These are phyloP conservation scores for Drosophila truncata DNA, from an alignment of 1,140 invertebrate species.

Conservation along the genomic window DNA sequence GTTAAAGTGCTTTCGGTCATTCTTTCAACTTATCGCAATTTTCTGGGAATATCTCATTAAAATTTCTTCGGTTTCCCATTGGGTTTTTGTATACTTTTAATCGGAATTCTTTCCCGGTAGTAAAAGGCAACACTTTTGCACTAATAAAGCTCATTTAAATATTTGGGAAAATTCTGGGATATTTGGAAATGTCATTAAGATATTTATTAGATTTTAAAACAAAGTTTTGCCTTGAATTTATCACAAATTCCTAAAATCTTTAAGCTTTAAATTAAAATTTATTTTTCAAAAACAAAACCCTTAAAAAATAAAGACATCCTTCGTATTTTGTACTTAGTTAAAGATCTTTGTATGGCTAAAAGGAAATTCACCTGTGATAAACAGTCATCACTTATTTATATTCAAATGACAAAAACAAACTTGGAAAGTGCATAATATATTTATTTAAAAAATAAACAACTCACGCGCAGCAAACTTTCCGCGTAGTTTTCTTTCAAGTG, in stretches of 20 bases:
- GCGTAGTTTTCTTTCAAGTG: constrained; percentile 6
- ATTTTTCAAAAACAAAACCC: neutral
- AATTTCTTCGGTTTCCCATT: constrained; percentile 41
- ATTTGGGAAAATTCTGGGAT: neutral
- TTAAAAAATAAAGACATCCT: neutral
- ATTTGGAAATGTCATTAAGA: neutral
- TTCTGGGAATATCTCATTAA: constrained; percentile 50
- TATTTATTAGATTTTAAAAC: neutral
- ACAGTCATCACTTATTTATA: constrained; percentile 30
- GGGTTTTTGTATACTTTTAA: constrained; percentile 18
- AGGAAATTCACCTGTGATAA: constrained; percentile 15
- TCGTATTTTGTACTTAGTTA: neutral
- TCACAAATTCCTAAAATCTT: neutral
- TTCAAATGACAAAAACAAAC: constrained; percentile 40
- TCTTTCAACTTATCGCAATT: constrained; percentile 26
- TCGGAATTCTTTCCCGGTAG: constrained; percentile 9
- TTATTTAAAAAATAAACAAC: constrained; percentile 43
- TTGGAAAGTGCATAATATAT: constrained; percentile 28
- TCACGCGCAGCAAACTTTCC: constrained; percentile 1
- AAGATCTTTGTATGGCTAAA: constrained; percentile 13
- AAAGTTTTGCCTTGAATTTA: neutral
- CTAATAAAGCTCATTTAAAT: constrained; percentile 1
- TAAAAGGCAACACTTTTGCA: neutral
- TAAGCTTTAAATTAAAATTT: neutral
- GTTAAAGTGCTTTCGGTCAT: constrained; percentile 40